Base-by-base conservation (phyloP, 2,113 vertebrate genomes). In the Oreocharis arfaki region DNA sequence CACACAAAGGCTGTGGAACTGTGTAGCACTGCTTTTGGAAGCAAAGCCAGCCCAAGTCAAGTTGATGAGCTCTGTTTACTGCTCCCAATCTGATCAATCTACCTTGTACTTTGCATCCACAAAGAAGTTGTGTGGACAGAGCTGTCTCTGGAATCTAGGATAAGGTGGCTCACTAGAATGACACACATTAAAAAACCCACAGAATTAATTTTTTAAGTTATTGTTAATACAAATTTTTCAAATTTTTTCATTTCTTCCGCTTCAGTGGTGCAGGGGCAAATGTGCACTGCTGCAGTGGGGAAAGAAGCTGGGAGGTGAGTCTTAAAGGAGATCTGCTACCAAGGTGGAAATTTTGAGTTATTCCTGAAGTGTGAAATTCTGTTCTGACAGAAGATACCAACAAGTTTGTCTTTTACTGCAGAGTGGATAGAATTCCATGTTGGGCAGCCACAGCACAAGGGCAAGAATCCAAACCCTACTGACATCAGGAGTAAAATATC, bases 401-500 rank as follows among this genome's bases (percentile, higher is more conserved):
- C 27, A 93, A 91, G 65, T 85, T 91, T 96, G 74, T 80, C 55
- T 82, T 92, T 73, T 68, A 60, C 67, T 90, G 89, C 55, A 73
- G 35, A 42, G 67, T 4, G 42, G 87, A 77, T 63, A 80, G 87
- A 95, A 93, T 93, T 95, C 74, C 75, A 57, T 74, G 55, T 61
- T 74, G 52, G 52, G 82, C 78, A 94, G 82, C 87, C 93, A 80
- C 87, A 91, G 82, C 6, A 18, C 42, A 39, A 89, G 78, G 94
- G 93, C 93, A 94, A 77, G 80, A 83, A 92, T 95, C 93, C 87
- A 96, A 91, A 24, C 50, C 46, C 71, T 69, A 67, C 79, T 41
- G 13, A 96, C 93, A 96, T 94, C 90, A 96, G 71, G 33, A 87
- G 71, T 63, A 95, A 96, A 97, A 88, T 70, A 93, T 96, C 91